Base-by-base conservation (phyloP, 2,113 vertebrate genomes). In the Trachemys scripta region DNA sequence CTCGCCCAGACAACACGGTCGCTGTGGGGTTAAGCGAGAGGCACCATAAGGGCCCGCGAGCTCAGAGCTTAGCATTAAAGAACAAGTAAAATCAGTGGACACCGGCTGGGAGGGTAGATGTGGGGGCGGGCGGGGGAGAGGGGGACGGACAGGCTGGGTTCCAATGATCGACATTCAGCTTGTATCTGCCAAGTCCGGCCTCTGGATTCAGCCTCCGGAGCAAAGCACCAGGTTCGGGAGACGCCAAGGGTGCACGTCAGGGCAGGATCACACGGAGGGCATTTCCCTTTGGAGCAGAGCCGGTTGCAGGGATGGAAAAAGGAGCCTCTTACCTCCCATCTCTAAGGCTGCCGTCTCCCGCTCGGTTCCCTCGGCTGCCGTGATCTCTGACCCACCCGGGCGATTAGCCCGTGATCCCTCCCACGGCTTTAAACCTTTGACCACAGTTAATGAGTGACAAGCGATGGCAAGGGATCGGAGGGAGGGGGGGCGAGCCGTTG, bases 371-470 rank as follows among this genome's bases (percentile, higher is more conserved):
- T 2, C 25, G 16, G 22, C 42, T 2, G 13, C 50, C 22, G 25
- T 2, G 38, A 54, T 83, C 59, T 85, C 76, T 47, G 59, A 53
- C 47, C 65, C 13, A 8, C 35, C 17, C 25, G 24, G 8, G 53
- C 31, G 54, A 27, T 69, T 9, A 47, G 51, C 17, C 47, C 12
- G 29, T 12, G 49, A 6, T n/a, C 38, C 47, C 29, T 16, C n/a
- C 53, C 42, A 24, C 3, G 2, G 38, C 42, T 24, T 78, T 84
- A 84, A 89, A 95, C 87, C 89, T 91, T 91, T 90, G 89, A 35
- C 84, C 89, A 31, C 17, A 75, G 95, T 96, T 96, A 96, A 96
- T 96, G 80, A 96, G 42, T 93, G 89, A 95, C 87, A 13, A 76
- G 5, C 4, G 62, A 38, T 22, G 5, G 16, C 25, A 3, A 2